A percentile compares a stretch with the other conserved stretches of the same genome.
Conservation (phyloP, 2,888 invertebrate species). For the Magallana nippona region DNA sequence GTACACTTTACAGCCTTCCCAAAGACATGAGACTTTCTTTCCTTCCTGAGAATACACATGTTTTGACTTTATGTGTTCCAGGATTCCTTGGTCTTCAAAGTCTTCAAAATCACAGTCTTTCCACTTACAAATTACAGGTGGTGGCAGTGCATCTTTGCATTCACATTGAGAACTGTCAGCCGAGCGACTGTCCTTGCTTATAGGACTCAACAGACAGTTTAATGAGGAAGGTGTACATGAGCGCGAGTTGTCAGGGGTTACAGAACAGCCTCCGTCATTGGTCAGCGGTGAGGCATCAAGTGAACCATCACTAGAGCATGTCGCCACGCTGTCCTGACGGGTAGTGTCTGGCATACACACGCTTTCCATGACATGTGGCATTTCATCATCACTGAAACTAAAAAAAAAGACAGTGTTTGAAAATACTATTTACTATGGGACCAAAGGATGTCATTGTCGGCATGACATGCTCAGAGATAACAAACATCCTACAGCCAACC, state of each 20-base stretch:
- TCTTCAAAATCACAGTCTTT: slow-evolving; percentile 70
- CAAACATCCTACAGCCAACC: too few species aligned
- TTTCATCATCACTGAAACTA: slow-evolving; percentile 18
- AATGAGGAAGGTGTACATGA: slow-evolving; percentile 67
- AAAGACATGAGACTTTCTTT: slow-evolving; percentile 93
- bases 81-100: slow-evolving; percentile 66
- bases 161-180: slow-evolving; percentile 50
- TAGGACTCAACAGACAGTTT: slow-evolving; percentile 56
- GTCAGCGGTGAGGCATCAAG: slow-evolving; percentile 25
- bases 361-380: slow-evolving; percentile 23
- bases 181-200: slow-evolving; percentile 56
- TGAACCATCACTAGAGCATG: slow-evolving; percentile 6
- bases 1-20: slow-evolving; percentile 96
- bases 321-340: slow-evolving; percentile 26
- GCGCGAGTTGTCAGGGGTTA: slow-evolving; percentile 64
- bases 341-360: slow-evolving; percentile 25
- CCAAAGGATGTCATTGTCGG: too few species aligned
- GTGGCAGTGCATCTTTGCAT: slow-evolving; percentile 41
- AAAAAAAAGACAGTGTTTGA: background rate
- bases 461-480: too few species aligned
- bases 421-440: too few species aligned
- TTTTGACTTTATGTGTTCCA: slow-evolving; percentile 73
- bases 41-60: slow-evolving; percentile 85
- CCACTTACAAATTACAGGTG: slow-evolving; percentile 73
- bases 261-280: slow-evolving; percentile 39